Conservation (phyloP, 2,113 vertebrate species). For the Crocuta crocuta region DNA sequence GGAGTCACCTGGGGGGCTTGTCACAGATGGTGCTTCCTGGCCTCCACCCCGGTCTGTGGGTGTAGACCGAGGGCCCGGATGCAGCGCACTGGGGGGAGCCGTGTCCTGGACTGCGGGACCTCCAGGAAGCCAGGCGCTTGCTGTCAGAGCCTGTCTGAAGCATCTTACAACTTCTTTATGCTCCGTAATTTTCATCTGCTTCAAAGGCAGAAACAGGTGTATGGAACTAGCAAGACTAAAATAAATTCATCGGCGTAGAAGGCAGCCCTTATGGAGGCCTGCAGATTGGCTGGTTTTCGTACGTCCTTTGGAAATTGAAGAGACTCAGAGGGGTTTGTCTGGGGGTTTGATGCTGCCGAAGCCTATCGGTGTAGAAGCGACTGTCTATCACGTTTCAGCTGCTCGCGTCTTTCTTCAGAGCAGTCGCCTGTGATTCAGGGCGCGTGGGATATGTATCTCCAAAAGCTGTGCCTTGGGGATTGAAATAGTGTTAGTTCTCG, state of each 20-base stretch:
- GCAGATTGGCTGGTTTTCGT: not conserved
- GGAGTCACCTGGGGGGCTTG: not conserved
- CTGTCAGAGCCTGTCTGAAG: not conserved
- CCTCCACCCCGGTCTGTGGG: rapidly evolving
- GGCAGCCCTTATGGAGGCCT: conserved; percentile 74
- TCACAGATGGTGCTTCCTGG: not conserved
- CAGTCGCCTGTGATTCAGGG: not conserved
- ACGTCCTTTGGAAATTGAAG: not conserved
- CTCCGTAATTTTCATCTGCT: not conserved
- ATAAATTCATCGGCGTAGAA: conserved; percentile 76
- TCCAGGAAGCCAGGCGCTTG: rapidly evolving
- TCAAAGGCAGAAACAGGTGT: conserved; percentile 84
- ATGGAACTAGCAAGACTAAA: conserved; percentile 76
- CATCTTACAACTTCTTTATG: not conserved
- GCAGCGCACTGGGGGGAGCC: not conserved
- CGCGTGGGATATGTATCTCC: not conserved
- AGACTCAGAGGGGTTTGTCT: not conserved
- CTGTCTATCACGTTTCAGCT: not conserved
- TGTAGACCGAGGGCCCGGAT: not conserved
- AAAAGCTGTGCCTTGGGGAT: not conserved
- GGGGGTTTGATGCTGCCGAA: not conserved
- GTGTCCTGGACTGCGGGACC: rapidly evolving
- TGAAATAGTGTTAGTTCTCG: not conserved
- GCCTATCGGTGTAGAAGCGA: not conserved
- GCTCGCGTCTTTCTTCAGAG: not conserved